A percentile compares a stretch with the other conserved stretches of the same genome.
These are phyloP conservation scores for Apotomis capreana DNA, from an alignment of 2,888 invertebrate genomes.

Conservation along the genomic window DNA sequence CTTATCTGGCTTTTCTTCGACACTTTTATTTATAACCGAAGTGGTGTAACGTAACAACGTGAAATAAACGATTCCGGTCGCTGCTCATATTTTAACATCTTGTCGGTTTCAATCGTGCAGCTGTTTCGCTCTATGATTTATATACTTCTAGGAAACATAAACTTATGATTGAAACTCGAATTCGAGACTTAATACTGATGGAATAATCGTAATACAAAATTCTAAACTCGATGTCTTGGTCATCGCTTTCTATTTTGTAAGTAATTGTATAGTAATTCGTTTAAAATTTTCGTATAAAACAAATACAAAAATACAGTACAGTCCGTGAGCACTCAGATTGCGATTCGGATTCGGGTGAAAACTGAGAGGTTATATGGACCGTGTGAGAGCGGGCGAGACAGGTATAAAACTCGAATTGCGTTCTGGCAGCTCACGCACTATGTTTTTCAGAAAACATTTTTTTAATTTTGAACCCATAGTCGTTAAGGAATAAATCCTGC, in stretches of 20 bases:
- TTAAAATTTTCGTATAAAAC: no score
- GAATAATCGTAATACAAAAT: conserved; percentile 2
- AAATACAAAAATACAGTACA: no score
- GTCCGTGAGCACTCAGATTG: no score
- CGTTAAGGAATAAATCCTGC: no score
- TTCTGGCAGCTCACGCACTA: no score
- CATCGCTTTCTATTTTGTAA: background rate
- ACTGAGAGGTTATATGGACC: no score
- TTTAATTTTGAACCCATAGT: no score
- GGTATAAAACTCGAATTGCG: no score
- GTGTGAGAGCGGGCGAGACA: no score
- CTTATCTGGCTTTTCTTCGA: conserved; percentile 80
- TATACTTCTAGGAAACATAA: conserved; percentile 22
- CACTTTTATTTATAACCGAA: conserved; percentile 79
- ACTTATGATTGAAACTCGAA: conserved; percentile 11
- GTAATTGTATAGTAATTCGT: no score
- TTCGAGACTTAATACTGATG: conserved; percentile 6
- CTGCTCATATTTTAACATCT: conserved; percentile 67
- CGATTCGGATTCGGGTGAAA: no score
- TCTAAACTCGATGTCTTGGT: conserved; percentile 2
- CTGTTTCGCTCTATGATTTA: conserved; percentile 45
- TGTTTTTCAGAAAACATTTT: no score
- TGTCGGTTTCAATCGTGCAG: conserved; percentile 55
- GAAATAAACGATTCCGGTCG: conserved; percentile 72
- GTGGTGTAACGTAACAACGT: conserved; percentile 72